phyloP scores from a whole-genome alignment of 2,113 vertebrate species.

The Saimiri boliviensis region DNA sequence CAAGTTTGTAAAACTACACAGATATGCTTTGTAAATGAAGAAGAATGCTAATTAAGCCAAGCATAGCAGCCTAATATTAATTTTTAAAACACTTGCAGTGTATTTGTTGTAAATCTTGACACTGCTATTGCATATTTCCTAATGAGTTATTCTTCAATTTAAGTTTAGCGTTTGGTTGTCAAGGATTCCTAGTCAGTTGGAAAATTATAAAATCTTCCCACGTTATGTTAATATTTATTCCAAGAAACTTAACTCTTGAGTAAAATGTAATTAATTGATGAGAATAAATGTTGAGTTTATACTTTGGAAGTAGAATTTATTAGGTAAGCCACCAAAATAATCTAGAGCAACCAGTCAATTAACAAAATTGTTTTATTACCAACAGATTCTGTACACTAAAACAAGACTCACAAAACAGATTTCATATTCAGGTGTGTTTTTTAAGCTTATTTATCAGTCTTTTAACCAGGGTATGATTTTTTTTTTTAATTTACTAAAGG shows the following conservation, averaged over 20 bases:
- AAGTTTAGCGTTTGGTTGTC: constrained; percentile 75
- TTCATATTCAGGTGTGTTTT: neutral
- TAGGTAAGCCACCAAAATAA: constrained; percentile 5
- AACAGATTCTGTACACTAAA: neutral
- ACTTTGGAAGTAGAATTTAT: constrained; percentile 18
- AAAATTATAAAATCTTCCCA: constrained; percentile 72
- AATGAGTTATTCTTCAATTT: constrained; percentile 81
- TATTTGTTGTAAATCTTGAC: constrained; percentile 84
- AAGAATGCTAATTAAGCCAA: constrained; percentile 86
- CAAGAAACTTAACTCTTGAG: constrained; percentile 75
- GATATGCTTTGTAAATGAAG: constrained; percentile 86
- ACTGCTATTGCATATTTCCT: constrained; percentile 78
- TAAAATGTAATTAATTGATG: constrained; percentile 23
- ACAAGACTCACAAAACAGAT: neutral
- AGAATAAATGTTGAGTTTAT: constrained; percentile 49
- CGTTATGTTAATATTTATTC: constrained; percentile 79
- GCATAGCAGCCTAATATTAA: constrained; percentile 84
- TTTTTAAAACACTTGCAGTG: constrained; percentile 83
- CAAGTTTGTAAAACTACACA: constrained; percentile 85
- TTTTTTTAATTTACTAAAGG: neutral
- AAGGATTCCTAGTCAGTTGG: constrained; percentile 72
- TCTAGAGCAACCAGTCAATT: neutral
- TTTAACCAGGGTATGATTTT: neutral
- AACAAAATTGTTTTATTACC: neutral
- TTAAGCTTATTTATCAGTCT: neutral